A percentile compares a stretch with the other conserved stretches of the same genome.
Evolutionary conservation across 2,888 invertebrate genomes (phyloP).

Genomic region (Sarcophaga variegata): DNA sequence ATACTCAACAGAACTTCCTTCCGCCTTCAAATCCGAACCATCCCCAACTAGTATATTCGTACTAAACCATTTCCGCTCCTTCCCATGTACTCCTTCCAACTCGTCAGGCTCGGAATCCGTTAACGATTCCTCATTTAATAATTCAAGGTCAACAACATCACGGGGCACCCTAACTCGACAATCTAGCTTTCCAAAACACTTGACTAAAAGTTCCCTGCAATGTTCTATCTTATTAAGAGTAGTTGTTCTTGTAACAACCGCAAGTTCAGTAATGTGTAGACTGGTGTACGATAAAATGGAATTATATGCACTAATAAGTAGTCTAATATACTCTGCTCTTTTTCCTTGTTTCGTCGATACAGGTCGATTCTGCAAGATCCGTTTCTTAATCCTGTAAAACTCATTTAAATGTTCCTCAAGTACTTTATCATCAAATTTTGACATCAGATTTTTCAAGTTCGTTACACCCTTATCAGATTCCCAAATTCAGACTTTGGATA

Average conservation of each 20-base stretch:
- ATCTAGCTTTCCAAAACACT: neutral
- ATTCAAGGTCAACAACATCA: constrained; percentile 18
- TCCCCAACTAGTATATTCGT: constrained; percentile 1
- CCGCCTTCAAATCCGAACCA: neutral
- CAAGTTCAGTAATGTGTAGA: neutral
- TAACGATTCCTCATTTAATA: constrained; percentile 19
- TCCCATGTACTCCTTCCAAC: neutral
- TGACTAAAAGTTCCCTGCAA: constrained; percentile 19
- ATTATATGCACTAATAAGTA: too few species aligned
- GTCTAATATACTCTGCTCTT: too few species aligned
- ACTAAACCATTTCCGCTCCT: neutral
- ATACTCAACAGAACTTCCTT: constrained; percentile 9
- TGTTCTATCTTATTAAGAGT: neutral
- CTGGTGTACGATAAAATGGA: too few species aligned
- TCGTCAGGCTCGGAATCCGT: constrained; percentile 15
- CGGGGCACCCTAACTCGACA: constrained; percentile 4
- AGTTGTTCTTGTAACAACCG: constrained; percentile 4
- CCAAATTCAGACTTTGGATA: too few species aligned
- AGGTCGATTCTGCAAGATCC: too few species aligned
- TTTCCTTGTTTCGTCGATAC: too few species aligned
- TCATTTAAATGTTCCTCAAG: too few species aligned
- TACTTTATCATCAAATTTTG: too few species aligned
- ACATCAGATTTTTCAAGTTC: too few species aligned
- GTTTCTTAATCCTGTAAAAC: too few species aligned
- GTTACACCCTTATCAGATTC: too few species aligned